A percentile compares a stretch with the other conserved stretches of the same genome.
phyloP scores from a whole-genome alignment of 2,888 invertebrate genomes.

The Bombylius major region DNA sequence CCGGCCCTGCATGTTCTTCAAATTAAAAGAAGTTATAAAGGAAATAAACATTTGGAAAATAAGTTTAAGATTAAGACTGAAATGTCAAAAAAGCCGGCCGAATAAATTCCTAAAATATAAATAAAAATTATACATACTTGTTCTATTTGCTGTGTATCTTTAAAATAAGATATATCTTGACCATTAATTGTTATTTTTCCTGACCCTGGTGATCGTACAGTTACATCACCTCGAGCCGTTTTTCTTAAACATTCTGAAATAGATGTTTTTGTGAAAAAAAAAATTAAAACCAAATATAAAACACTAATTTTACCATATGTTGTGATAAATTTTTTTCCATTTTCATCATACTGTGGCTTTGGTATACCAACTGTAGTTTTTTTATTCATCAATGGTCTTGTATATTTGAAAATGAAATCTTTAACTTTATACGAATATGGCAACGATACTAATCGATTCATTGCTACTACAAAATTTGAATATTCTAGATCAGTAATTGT shows the following conservation, averaged over 20 bases:
- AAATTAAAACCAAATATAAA: not conserved
- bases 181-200: slow-evolving; percentile 76
- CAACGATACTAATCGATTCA: slow-evolving; percentile 57
- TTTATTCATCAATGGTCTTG: slow-evolving; percentile 47
- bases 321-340: slow-evolving; percentile 59
- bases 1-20: too few relatives aligned
- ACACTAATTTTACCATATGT: slow-evolving; percentile 43
- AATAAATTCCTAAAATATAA: too few relatives aligned
- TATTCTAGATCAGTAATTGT: slow-evolving; percentile 55
- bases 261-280: slow-evolving; percentile 1
- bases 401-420: slow-evolving; percentile 61
- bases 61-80: too few relatives aligned
- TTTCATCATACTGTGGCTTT: slow-evolving; percentile 52
- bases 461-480: slow-evolving; percentile 53
- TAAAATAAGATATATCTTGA: slow-evolving; percentile 63
- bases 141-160: slow-evolving; percentile 55
- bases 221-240: slow-evolving; percentile 61
- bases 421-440: slow-evolving; percentile 57
- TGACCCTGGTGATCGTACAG: slow-evolving; percentile 66
- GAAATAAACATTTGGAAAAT: too few relatives aligned
- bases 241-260: slow-evolving; percentile 55
- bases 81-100: too few relatives aligned
- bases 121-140: slow-evolving; percentile 44
- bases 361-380: slow-evolving; percentile 48
- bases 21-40: too few relatives aligned